Base-by-base conservation (phyloP, 1,140 invertebrate genomes). In the Calephelis virginiensis region DNA sequence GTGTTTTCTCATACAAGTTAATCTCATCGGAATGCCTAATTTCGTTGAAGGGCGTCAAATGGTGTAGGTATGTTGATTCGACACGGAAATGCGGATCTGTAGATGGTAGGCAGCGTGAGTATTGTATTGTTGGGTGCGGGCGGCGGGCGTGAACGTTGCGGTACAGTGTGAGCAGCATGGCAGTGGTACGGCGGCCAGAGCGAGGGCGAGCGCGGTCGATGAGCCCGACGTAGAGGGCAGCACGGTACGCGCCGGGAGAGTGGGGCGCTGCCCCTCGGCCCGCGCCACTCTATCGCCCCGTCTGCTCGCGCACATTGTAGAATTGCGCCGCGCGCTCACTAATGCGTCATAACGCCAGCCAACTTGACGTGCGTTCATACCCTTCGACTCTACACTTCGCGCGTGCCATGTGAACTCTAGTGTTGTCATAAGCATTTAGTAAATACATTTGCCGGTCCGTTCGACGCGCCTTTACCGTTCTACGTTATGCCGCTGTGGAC, bases 331-430 rank as follows among this genome's bases (percentile, higher is more conserved):
- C 84, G 87, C 87, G 87, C 78, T 90, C 87, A 90, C 85, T 86
- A 87, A 90, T 90, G 87, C 87, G 87, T 90, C 87, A 90, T 85
- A 82, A 76, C 73, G 85, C 84, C 72, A 76, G 68, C 73, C 68
- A 74, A 81, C 68, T 76, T 74, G 81, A 90, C 87, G 85, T 72
- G 77, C 76, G 63, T 72, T 63, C 67, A 64, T 75, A 69, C 69
- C 70, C 70, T 66, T 71, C 63, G 69, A n/a, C 60, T 60, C 72
- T 67, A 72, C 61, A 78, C 64, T 78, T 80, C 81, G 81, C 83
- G 84, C 84, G 86, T 85, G 84, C 85, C 85, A 86, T 88, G 87
- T 88, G 85, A 86, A 85, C 81, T 88, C 79, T 73, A 80, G 84
- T 88, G 85, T 87, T 84, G 77, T 86, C 80, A 80, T 72, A 43